These are phyloP conservation scores for Schizotus pectinicornis DNA, from an alignment of 2,888 invertebrate genomes.

Conservation along the genomic window DNA sequence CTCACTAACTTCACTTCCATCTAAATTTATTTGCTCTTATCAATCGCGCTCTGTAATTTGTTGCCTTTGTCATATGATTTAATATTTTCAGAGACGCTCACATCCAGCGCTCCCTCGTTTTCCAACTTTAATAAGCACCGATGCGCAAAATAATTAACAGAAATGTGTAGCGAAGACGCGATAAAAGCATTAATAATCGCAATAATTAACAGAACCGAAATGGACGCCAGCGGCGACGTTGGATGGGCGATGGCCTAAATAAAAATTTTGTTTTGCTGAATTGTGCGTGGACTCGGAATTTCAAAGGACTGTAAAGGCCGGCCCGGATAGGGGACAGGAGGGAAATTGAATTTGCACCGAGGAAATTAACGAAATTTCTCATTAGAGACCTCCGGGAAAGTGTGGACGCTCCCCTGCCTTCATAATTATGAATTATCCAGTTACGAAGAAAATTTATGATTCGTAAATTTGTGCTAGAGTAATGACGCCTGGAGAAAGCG, in stretches of 20 bases:
- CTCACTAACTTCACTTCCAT: constrained; percentile 16
- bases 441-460: not conserved
- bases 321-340: not conserved
- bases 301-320: not conserved
- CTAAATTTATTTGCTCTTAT: constrained; percentile 31
- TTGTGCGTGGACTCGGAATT: not conserved
- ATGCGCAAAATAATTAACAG: constrained; percentile 10
- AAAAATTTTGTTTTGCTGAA: not conserved
- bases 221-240: not conserved
- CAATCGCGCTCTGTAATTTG: constrained; percentile 29
- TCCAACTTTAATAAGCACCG: constrained; percentile 16
- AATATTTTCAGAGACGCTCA: constrained; percentile 1
- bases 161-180: not conserved
- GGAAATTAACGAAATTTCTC: constrained; percentile 13
- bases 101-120: constrained; percentile 5
- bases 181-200: no score
- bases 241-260: not conserved
- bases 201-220: no score
- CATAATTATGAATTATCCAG: constrained; percentile 6
- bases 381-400: constrained; percentile 2
- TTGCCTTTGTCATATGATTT: constrained; percentile 20
- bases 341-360: constrained; percentile 10
- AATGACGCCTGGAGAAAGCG: no score
- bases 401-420: not conserved
- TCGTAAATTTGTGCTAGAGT: not conserved